Evolutionary conservation across 2,888 invertebrate species (phyloP), one percentile per base, ranked within the genome.

Genomic region (Litoditis marina): DNA sequence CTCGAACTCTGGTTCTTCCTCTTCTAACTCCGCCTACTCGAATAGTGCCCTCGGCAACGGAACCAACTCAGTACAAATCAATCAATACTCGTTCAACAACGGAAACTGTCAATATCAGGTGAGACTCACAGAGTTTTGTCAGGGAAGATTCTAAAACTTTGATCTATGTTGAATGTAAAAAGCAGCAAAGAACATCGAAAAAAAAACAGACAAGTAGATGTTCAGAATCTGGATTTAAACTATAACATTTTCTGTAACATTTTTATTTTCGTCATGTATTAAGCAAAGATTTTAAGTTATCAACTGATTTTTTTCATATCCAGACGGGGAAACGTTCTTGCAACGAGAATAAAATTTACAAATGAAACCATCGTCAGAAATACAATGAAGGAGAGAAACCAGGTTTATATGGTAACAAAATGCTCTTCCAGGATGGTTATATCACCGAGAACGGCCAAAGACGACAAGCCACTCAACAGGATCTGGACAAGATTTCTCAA

Each of bases 61-160:
- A 60, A 64, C 62, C 49, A 72, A 56, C 30, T 57, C 60, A 32
- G 72, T 72, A 6, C 59, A 67, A 7, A 60, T 72, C 13, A 68
- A 67, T 61, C 62, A 68, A 42, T 72, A 72, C 34, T 69, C 72
- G 4, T 69, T 72, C 59, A 69, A 68, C 53, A 72, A 72, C 51
- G 72, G 72, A 64, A 69, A 72, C 49, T 72, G 72, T 36, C 69
- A 68, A 51, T 72, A 69, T 46, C 60, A 54, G 31, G 61, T 61
- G 44, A 27, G 28, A 3, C 22, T 31, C n/a, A n/a, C n/a, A n/a
- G n/a, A n/a, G n/a, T n/a, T n/a, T n/a, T n/a, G n/a, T n/a, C n/a
- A n/a, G n/a, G n/a, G n/a, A n/a, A n/a, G n/a, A n/a, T n/a, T n/a
- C n/a, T n/a, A n/a, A n/a, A n/a, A n/a, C n/a, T n/a, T n/a, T n/a